Evolutionary conservation across 2,888 invertebrate genomes (phyloP), one percentile per base, ranked within the genome.

Genomic region (Omphaloscelis lunosa): DNA sequence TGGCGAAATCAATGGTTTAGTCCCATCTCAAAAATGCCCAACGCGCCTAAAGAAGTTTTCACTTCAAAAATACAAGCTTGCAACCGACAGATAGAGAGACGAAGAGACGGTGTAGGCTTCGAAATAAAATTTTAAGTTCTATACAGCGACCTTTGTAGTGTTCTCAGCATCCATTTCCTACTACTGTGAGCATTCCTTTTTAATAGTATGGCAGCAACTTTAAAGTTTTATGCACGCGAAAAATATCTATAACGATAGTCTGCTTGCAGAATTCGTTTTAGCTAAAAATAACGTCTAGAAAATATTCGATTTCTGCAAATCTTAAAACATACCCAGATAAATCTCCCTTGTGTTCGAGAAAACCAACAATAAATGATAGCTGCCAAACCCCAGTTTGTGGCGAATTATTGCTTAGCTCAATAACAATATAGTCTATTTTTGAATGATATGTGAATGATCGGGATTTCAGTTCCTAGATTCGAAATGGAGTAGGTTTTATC

Each of bases 361-460:
- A 86, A 34, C 34, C 4, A 34, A 63, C 66, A 72, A 69, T 84
- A 86, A 83, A 79, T 71, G 76, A 73, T 76, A 69, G 84, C 68
- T 85, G 86, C 86, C 86, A 86, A 86, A 84, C 84, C 84, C 59
- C 84, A 75, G 53, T 48, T 70, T 77, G 29, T 72, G 61, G 75
- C 69, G 79, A 77, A 86, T 82, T 53, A 63, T 74, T 66, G 39
- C 71, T 72, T 79, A 75, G 75, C 0, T 0, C 0, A 12, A 73
- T 71, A 72, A 75, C 77, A 82, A 79, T 82, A 86, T 61, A 80
- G 77, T 76, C 27, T 86, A 84, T 82, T 84, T 86, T 84, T 69
- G 65, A 73, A n/a, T 75, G 23, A 48, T 53, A 34, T 48, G 53
- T 51, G 63, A 56, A 3, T 72, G 66, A 67, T 76, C 67, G 34